These are phyloP conservation scores for Coregonus ussuriensis DNA, from an alignment of 2,797 vertebrate genomes.

Conservation along the genomic window DNA sequence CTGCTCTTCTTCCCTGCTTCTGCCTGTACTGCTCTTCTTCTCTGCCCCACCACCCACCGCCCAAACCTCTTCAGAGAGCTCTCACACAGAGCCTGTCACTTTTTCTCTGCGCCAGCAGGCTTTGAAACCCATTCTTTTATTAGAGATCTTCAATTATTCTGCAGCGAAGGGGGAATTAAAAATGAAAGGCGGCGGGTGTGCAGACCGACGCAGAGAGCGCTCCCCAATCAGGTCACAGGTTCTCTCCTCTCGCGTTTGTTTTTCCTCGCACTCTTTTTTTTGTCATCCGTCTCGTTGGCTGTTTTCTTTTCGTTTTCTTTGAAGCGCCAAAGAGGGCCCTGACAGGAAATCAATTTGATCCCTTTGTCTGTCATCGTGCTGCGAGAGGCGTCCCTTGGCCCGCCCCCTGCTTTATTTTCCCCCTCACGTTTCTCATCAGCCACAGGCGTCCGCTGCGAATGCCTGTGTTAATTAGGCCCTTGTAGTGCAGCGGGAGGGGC, in stretches of 20 bases:
- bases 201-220: constrained; percentile 22
- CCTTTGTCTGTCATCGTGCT: constrained; percentile 11
- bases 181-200: constrained; percentile 23
- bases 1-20: no score
- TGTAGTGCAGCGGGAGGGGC: constrained; percentile 27
- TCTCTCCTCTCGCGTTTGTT: constrained; percentile 25
- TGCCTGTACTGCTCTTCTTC: neutral
- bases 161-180: constrained; percentile 35
- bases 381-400: neutral
- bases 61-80: constrained; percentile 26
- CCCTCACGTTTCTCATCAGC: constrained; percentile 29
- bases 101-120: constrained; percentile 28
- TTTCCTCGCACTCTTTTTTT: constrained; percentile 18
- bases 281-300: neutral
- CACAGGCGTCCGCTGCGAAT: constrained; percentile 31
- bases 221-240: constrained; percentile 32
- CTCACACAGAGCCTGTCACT: constrained; percentile 32
- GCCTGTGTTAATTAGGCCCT: constrained; percentile 56
- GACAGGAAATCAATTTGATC: constrained; percentile 34
- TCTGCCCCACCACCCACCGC: neutral
- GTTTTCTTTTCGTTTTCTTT: neutral
- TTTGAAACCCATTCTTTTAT: constrained; percentile 44
- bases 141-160: constrained; percentile 44
- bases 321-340: constrained; percentile 15
- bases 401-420: neutral